Base-by-base conservation (phyloP, 2,797 vertebrate species). In the Hyperoplus immaculatus region DNA sequence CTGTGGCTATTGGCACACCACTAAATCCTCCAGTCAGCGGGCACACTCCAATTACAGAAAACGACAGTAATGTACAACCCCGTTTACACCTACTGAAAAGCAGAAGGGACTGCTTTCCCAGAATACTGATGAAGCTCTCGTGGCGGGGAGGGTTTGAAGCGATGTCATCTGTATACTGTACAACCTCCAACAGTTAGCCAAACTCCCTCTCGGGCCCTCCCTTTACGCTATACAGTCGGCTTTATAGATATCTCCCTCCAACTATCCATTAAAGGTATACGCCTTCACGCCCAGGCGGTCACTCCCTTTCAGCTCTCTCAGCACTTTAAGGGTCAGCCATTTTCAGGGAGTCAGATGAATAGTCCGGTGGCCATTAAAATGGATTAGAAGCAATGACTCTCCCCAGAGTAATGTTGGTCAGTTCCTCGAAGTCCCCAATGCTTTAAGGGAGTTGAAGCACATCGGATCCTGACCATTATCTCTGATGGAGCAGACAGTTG, bases 251-350 rank as follows among this genome's bases (percentile, higher is more conserved):
- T 70, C 65, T 69, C 66, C 55, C 70, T 81, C 74, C 71, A 75
- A 58, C 72, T 65, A 58, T 88, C 82, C 74, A 76, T 86, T 84
- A 83, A 60, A 11, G 1, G 57, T 47, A 29, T 29, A 50, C 1
- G 11, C 55, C 61, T 49, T 67, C n/a, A 3, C 41, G 14, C 60
- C 62, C 67, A 57, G 55, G 18, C 16, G 0, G 61, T 68, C 14
- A 10, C 61, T 65, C n/a, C 39, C 50, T 63, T 87, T 66, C 51
- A 56, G 69, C 74, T 67, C 21, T 59, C 66, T 86, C 80, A 82
- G 86, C 86, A 81, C 77, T 84, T 85, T 73, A n/a, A 80, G 81
- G 83, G 88, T 82, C 65, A 60, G 73, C 77, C 68, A 67, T 76
- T 69, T 70, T 53, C n/a, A 51, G 18, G 39, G 59, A 75, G 62